A percentile compares a stretch with the other conserved stretches of the same genome.
Conservation (phyloP, 2,888 invertebrate genomes). For the Euphydryas editha region DNA sequence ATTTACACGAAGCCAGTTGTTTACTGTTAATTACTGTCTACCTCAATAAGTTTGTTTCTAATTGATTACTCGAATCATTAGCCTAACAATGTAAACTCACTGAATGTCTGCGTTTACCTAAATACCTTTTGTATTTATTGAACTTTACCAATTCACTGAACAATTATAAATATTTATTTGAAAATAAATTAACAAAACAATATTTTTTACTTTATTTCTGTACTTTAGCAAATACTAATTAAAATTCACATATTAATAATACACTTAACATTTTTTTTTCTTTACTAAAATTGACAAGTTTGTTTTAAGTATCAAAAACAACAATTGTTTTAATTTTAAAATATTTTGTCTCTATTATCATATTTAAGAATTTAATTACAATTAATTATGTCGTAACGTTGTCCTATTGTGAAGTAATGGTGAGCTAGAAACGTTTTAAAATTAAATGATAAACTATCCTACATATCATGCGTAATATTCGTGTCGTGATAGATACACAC, state of each 20-base stretch:
- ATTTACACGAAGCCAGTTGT: slow-evolving; percentile 8
- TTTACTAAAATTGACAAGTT: too few relatives aligned
- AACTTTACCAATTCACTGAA: background rate
- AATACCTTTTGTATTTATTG: slow-evolving; percentile 19
- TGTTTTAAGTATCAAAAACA: too few relatives aligned
- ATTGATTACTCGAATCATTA: slow-evolving; percentile 20
- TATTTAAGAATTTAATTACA: background rate
- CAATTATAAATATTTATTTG: background rate
- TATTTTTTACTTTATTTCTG: slow-evolving; percentile 1
- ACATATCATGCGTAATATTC: slow-evolving; percentile 18
- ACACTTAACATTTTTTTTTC: too few relatives aligned
- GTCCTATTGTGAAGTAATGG: background rate
- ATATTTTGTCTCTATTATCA: too few relatives aligned
- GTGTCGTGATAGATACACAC: slow-evolving; percentile 8
- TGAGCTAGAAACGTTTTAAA: slow-evolving; percentile 11
- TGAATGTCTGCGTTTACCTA: slow-evolving; percentile 18
- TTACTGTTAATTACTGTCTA: slow-evolving; percentile 21
- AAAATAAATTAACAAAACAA: background rate
- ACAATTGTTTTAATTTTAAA: too few relatives aligned
- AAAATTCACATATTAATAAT: too few relatives aligned
- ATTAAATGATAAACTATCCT: slow-evolving; percentile 10
- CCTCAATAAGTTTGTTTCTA: slow-evolving; percentile 20
- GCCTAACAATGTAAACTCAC: slow-evolving; percentile 18
- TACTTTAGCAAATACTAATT: too few relatives aligned
- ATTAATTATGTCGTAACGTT: background rate